Percentiles rank a stretch among this genome's conserved stretches.
phyloP scores from a whole-genome alignment of 2,888 invertebrate genomes.

The Sinelater perroti region DNA sequence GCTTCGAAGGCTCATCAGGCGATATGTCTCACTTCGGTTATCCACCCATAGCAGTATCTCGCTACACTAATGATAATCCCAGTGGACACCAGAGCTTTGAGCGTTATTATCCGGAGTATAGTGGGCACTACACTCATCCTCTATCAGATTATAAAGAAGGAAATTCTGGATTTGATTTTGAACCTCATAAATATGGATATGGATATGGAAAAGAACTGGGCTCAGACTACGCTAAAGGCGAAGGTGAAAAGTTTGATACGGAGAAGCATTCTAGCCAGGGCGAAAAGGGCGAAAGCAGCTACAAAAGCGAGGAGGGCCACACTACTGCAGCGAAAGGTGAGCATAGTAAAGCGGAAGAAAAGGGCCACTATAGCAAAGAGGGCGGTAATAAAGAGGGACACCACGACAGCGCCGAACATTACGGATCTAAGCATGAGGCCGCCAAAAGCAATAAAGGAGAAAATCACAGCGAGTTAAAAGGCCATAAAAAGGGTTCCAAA shows the following conservation, averaged over 20 bases:
- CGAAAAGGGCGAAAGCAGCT: constrained; percentile 67
- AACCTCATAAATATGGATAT: constrained; percentile 1
- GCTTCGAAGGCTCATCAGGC: constrained; percentile 60
- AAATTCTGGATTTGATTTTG: not conserved
- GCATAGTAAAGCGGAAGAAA: constrained; percentile 64
- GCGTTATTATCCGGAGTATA: constrained; percentile 21
- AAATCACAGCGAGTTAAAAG: constrained; percentile 66
- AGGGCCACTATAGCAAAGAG: constrained; percentile 65
- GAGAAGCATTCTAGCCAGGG: constrained; percentile 64
- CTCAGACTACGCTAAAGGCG: constrained; percentile 45
- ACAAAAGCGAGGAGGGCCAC: constrained; percentile 63
- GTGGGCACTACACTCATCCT: not conserved
- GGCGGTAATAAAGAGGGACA: constrained; percentile 66
- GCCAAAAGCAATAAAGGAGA: constrained; percentile 66
- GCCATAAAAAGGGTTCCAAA: constrained; percentile 73
- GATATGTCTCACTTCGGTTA: constrained; percentile 47
- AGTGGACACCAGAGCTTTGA: constrained; percentile 46
- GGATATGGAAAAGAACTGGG: constrained; percentile 17
- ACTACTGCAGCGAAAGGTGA: constrained; percentile 67
- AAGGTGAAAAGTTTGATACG: constrained; percentile 63
- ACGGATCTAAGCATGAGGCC: constrained; percentile 65
- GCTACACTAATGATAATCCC: constrained; percentile 47
- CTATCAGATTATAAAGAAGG: not conserved
- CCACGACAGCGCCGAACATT: constrained; percentile 64
- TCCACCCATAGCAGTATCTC: constrained; percentile 40